A percentile compares a stretch with the other conserved stretches of the same genome.
These are phyloP conservation scores for Oreamnos americanus DNA, from an alignment of 2,113 vertebrate genomes.

Conservation along the genomic window DNA sequence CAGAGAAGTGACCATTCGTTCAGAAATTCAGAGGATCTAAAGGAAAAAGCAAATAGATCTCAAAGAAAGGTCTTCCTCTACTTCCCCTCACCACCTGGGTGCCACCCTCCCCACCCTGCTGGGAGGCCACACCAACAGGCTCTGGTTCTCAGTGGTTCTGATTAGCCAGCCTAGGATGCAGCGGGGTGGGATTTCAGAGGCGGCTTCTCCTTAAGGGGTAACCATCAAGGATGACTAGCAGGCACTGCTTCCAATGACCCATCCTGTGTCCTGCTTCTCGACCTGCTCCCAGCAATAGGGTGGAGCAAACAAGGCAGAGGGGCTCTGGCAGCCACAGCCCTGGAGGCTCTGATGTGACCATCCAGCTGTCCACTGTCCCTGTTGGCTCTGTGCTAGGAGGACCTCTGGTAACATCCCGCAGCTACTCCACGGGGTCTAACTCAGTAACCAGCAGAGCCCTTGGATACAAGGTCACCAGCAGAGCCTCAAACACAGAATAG, in stretches of 20 bases:
- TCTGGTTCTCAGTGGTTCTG: background rate
- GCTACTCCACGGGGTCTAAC: accelerated
- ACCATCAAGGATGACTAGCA: background rate
- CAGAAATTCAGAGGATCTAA: background rate
- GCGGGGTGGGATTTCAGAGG: accelerated
- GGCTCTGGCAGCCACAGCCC: background rate
- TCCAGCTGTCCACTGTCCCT: accelerated
- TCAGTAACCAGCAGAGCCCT: background rate
- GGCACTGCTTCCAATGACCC: background rate
- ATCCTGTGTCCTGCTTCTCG: no score
- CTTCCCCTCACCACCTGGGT: background rate
- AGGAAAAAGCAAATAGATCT: background rate
- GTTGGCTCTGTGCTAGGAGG: background rate
- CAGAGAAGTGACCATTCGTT: background rate
- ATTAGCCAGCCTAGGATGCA: no score
- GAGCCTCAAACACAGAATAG: background rate
- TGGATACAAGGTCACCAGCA: accelerated
- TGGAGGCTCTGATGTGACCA: background rate
- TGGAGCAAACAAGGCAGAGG: background rate
- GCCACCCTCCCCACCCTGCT: background rate
- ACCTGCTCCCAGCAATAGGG: background rate
- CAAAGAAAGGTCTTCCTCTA: background rate
- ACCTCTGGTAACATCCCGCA: background rate
- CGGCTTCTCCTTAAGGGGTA: background rate
- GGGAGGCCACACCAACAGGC: background rate